phyloP scores from a whole-genome alignment of 2,113 vertebrate genomes.

The Hippocampus abdominalis region DNA sequence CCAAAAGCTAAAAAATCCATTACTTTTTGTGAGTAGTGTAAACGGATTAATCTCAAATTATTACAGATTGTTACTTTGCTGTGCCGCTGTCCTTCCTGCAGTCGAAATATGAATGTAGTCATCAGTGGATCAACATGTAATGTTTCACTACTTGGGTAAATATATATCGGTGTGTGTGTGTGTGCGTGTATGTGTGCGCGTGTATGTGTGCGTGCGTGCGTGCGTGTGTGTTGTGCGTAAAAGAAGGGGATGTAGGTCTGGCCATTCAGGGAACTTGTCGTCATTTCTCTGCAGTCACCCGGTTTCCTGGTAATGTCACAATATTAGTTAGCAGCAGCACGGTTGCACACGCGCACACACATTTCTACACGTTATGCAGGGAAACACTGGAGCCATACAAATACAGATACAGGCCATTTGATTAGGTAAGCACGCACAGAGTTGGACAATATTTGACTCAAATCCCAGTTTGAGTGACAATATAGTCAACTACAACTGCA shows the following conservation, averaged over 20 bases:
- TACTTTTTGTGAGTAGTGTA: neutral
- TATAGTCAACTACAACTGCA: no score
- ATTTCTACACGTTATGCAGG: neutral
- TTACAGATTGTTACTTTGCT: neutral
- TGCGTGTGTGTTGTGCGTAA: constrained; percentile 17
- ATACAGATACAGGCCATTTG: neutral
- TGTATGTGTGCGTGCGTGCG: neutral
- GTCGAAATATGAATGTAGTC: neutral
- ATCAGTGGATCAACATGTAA: neutral
- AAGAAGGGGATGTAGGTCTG: constrained; percentile 65
- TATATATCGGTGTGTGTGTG: no score
- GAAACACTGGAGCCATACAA: neutral
- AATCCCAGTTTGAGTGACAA: no score
- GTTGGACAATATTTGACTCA: no score
- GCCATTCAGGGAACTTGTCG: constrained; percentile 72
- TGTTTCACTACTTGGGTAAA: neutral
- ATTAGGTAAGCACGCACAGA: neutral
- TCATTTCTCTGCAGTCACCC: constrained; percentile 66
- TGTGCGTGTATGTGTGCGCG: neutral
- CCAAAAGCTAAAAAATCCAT: no score
- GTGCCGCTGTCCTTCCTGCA: neutral
- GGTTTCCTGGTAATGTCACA: constrained; percentile 67
- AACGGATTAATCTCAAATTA: no score
- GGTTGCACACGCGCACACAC: constrained; percentile 7
- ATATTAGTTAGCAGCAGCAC: constrained; percentile 33